Evolutionary conservation across 2,113 vertebrate species (phyloP).

Genomic region (Cynopterus brachyotis): DNA sequence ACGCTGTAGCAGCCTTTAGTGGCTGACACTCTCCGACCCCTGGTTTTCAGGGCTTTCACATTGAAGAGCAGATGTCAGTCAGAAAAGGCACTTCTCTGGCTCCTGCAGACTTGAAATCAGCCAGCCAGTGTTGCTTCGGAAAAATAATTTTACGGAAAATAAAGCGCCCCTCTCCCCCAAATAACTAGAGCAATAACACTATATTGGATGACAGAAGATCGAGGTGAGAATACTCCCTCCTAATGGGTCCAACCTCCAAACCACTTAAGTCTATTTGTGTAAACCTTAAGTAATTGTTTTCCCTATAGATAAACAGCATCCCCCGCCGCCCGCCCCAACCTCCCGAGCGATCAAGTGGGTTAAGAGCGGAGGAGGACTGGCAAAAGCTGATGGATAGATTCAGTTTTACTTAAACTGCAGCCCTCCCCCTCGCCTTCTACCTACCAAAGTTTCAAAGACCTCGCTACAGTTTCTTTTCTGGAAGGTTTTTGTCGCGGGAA

Average conservation of each 20-base stretch:
- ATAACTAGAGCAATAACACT: background rate
- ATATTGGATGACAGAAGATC: background rate
- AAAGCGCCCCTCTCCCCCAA: background rate
- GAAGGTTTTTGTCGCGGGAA: conserved; percentile 80
- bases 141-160: background rate
- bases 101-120: background rate
- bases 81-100: background rate
- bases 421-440: conserved; percentile 40
- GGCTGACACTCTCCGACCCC: too few species aligned
- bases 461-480: conserved; percentile 76
- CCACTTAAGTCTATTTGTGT: background rate
- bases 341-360: conserved; percentile 58
- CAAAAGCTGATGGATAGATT: conserved; percentile 83
- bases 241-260: background rate
- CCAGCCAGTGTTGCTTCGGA: background rate
- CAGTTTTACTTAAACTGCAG: conserved; percentile 85
- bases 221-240: background rate
- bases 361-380: conserved; percentile 73
- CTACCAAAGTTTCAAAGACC: conserved; percentile 78
- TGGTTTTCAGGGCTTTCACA: background rate
- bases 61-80: background rate
- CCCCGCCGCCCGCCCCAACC: too few species aligned
- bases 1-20: background rate
- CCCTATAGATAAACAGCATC: background rate
- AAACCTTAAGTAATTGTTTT: background rate